Conservation (phyloP, 1,140 invertebrate species). For the Drosophila ohnishii region DNA sequence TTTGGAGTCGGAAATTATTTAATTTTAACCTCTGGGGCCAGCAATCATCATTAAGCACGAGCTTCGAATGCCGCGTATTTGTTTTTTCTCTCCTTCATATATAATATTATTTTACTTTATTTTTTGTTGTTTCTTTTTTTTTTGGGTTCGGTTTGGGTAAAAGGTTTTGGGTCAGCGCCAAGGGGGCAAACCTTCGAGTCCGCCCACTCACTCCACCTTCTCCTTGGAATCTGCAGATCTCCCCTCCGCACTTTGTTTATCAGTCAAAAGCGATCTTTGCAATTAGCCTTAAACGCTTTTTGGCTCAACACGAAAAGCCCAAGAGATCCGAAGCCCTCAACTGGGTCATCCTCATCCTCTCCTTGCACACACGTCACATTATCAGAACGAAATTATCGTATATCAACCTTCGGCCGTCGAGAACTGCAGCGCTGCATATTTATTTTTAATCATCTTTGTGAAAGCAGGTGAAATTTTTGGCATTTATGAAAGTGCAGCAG, state of each 20-base stretch:
- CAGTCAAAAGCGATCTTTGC: constrained; percentile 77
- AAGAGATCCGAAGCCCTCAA: constrained; percentile 20
- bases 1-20: constrained; percentile 72
- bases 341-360: constrained; percentile 31
- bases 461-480: constrained; percentile 82
- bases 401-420: constrained; percentile 59
- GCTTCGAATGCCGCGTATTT: constrained; percentile 61
- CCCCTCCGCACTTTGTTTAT: constrained; percentile 55
- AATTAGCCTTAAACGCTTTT: constrained; percentile 82
- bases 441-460: constrained; percentile 82
- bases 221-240: background rate
- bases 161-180: constrained; percentile 77
- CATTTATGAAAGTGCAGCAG: constrained; percentile 81
- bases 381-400: constrained; percentile 81
- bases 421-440: constrained; percentile 70
- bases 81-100: constrained; percentile 29
- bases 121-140: constrained; percentile 1
- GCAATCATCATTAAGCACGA: constrained; percentile 81
- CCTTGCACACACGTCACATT: constrained; percentile 60
- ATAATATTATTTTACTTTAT: constrained; percentile 12
- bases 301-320: constrained; percentile 67
- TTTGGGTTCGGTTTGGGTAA: constrained; percentile 24
- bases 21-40: constrained; percentile 79
- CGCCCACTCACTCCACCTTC: constrained; percentile 53
- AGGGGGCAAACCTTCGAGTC: constrained; percentile 52